Base-by-base conservation (phyloP, 2,888 invertebrate species). In the Scrobipalpa atriplicella region DNA sequence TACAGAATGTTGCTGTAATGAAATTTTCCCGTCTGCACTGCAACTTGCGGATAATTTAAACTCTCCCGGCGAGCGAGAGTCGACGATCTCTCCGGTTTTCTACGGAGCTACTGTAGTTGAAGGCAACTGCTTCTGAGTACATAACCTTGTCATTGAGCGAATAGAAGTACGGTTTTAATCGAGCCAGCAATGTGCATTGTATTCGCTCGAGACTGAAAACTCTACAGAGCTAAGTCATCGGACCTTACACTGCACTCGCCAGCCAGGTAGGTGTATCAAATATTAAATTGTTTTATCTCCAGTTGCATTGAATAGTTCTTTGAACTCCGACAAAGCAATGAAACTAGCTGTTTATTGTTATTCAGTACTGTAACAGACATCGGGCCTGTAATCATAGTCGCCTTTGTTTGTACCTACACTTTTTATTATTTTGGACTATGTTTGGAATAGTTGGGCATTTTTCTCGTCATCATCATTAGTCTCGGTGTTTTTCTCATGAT, bases 41-140 rank as follows among this genome's bases (percentile, higher is more conserved):
- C 70, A 73, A 76, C 69, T 75, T 73, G 72, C 71, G 70, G 76
- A 80, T 82, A 81, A 84, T 82, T 84, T 79, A 79, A 78, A 76
- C 81, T 82, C 78, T 80, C 77, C 75, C 78, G 78, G 77, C 72
- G 73, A 71, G 74, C 75, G 70, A 77, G 70, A 79, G 79, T 80
- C 79, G 78, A 72, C 78, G 78, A 77, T 82, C 82, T 29, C 62
- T 21, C 47, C n/a, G 62, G 11, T 43, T 47, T 51, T 62, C 43
- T 62, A 47, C 62, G 18, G n/a, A 39, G 41, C 61, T 11, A 41
- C n/a, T 60, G 36, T 36, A 56, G 56, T 38, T 36, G 38, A 61
- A 61, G 41, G 13, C 61, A 39, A 19, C 61, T 9, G 61, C 10
- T 39, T 19, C 19, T 10, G 41, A n/a, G 41, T 61, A 41, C 61